Evolutionary conservation across 2,113 vertebrate genomes (phyloP), one percentile per base, ranked within the genome.

Genomic region (Epinephelus moara): DNA sequence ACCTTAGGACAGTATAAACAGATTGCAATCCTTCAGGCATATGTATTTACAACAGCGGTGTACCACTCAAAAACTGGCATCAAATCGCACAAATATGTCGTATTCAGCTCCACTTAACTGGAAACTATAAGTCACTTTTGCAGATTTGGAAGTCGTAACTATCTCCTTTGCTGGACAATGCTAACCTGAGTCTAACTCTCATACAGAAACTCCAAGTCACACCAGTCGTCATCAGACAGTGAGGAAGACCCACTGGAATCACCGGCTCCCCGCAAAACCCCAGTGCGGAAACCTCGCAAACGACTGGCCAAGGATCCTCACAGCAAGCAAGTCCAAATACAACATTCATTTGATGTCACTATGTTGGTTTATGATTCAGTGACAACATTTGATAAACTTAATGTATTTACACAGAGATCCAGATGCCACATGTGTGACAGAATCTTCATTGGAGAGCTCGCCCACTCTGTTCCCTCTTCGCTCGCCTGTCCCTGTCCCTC

Each of bases 241-340:
- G 82, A 1, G 23, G 85, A 84, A 60, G 87, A 23, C 75, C 82
- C 45, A 23, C 71, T 78, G 23, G 88, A 89, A 21, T 90, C 74
- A 3, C 12, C 4, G 12, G 45, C 81, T 70, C 70, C 49, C 64
- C 73, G 12, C 4, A 69, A 6, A 71, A 68, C 11, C 60, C 66
- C 63, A 67, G 84, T 47, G 53, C 80, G 30, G 79, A 86, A 42
- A 42, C 33, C 11, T 25, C 71, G 14, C 5, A 50, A 67, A 23
- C 3, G 27, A 27, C 13, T 0, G 17, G 21, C 37, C 72, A 52
- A 17, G 1, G 0, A 3, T 5, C 1, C 3, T 30, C 30, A 1
- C 10, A 45, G 3, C 30, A 72, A 63, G 91, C 53, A 75, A 82
- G 89, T 76, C 5, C 37, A 70, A 52, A 74, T 53, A 2, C 30